Evolutionary conservation across 2,888 invertebrate genomes (phyloP).

Genomic region (Cetonia aurata): DNA sequence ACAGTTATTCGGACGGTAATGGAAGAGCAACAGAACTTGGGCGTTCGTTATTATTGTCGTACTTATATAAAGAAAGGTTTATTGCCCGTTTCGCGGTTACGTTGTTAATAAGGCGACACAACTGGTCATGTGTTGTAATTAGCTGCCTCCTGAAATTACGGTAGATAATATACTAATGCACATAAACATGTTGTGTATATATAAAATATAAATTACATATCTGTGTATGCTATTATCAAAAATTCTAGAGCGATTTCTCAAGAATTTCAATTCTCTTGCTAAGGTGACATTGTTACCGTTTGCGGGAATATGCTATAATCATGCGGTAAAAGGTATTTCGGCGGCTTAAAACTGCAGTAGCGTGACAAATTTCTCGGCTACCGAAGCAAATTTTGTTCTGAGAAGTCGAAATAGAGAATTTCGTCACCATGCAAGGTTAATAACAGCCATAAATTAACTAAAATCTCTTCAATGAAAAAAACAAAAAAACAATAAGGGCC

Average conservation of each 20-base stretch:
- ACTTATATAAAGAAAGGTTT: slow-evolving; percentile 12
- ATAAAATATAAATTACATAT: no score
- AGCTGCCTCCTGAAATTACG: slow-evolving; percentile 1
- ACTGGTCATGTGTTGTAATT: slow-evolving; percentile 1
- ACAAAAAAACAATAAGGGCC: no score
- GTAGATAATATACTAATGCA: not conserved
- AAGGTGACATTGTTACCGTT: no score
- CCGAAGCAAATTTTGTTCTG: slow-evolving; percentile 13
- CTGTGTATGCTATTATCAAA: no score
- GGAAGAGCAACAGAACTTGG: not conserved
- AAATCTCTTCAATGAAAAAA: not conserved
- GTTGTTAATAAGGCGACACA: slow-evolving; percentile 1
- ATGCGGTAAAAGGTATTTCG: slow-evolving; percentile 7
- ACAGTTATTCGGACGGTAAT: slow-evolving; percentile 14
- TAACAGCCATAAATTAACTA: slow-evolving; percentile 17
- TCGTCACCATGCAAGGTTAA: slow-evolving; percentile 23
- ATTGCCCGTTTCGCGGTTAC: not conserved
- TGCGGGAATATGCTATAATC: not conserved
- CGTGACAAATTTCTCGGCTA: slow-evolving; percentile 7
- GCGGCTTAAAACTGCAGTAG: slow-evolving; percentile 4
- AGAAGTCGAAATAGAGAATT: slow-evolving; percentile 8
- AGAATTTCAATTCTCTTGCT: not conserved
- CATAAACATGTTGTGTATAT: no score
- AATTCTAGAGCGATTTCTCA: not conserved
- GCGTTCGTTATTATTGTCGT: not conserved